phyloP scores from a whole-genome alignment of 64 coral and sea anemone genomes.

The Astreopora myriophthalma region DNA sequence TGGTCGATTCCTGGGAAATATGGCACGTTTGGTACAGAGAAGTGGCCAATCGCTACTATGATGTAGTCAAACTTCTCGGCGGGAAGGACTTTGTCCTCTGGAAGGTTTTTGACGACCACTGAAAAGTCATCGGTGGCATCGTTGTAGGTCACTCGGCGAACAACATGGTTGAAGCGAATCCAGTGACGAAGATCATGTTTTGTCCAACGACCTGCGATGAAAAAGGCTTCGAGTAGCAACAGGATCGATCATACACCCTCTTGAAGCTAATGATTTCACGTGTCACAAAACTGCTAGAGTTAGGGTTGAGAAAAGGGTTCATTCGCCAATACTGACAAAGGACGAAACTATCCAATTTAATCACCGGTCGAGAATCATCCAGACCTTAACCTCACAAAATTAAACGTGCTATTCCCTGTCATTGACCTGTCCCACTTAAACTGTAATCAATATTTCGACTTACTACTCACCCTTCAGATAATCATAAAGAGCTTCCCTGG shows the following conservation, averaged over 20 bases:
- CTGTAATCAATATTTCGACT: no score
- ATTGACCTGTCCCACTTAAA: no score
- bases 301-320: no score
- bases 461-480: slow-evolving; percentile 35
- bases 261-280: no score
- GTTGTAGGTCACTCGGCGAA: slow-evolving; percentile 62
- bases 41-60: slow-evolving; percentile 61
- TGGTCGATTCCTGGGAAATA: slow-evolving; percentile 46
- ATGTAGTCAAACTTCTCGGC: slow-evolving; percentile 57
- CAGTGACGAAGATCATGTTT: slow-evolving; percentile 28
- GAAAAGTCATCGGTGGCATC: slow-evolving; percentile 42
- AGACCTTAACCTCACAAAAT: no score
- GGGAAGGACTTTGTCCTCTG: slow-evolving; percentile 40
- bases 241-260: background rate
- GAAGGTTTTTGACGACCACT: slow-evolving; percentile 50
- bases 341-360: no score
- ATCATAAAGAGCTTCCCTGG: slow-evolving; percentile 52
- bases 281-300: no score
- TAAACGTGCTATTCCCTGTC: no score
- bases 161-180: slow-evolving; percentile 59
- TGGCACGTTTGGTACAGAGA: slow-evolving; percentile 48
- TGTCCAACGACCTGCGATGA: slow-evolving; percentile 60
- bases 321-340: no score
- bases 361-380: no score
- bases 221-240: no score